Evolutionary conservation across 2,113 vertebrate species (phyloP).

Genomic region (Upupa epops): DNA sequence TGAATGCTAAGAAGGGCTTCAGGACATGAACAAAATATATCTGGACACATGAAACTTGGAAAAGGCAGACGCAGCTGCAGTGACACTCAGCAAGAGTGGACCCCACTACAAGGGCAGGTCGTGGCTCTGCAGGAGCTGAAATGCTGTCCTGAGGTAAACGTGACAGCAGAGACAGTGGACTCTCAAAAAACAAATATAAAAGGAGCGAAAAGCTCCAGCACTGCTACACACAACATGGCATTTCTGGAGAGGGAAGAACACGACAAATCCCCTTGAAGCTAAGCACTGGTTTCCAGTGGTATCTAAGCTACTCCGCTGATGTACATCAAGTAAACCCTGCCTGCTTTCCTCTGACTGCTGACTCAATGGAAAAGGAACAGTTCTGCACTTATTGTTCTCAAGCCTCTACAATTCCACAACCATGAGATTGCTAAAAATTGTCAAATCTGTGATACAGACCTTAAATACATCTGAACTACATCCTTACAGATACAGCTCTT

Average conservation of each 20-base stretch:
- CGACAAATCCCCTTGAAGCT: background rate
- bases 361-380: background rate
- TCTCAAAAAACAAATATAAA: background rate
- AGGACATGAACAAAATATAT: background rate
- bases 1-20: background rate
- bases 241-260: background rate
- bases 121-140: background rate
- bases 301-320: background rate
- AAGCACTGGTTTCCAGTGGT: background rate
- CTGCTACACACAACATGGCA: background rate
- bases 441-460: background rate
- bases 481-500: background rate
- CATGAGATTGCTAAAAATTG: background rate
- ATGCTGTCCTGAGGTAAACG: accelerated
- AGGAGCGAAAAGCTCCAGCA: background rate
- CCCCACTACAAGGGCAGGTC: accelerated
- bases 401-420: background rate
- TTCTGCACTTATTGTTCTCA: background rate
- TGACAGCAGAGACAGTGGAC: background rate
- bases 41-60: background rate
- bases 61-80: background rate
- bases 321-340: background rate
- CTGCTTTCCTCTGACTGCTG: background rate
- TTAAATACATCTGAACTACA: background rate
- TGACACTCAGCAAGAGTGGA: background rate